Conservation (phyloP, 2,113 vertebrate species). For the Eurypyga helias region DNA sequence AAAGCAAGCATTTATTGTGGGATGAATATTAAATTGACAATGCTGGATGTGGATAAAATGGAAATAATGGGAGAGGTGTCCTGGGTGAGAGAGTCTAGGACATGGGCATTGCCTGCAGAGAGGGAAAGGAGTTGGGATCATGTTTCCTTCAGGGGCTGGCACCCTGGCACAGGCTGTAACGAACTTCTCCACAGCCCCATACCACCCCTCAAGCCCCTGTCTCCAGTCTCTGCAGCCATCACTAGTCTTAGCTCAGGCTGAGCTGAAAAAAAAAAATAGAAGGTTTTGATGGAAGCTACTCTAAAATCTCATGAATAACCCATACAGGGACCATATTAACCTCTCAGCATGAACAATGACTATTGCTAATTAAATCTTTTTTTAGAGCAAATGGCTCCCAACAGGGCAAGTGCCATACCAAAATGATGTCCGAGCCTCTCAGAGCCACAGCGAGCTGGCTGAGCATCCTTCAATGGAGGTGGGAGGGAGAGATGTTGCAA, state of each 20-base stretch:
- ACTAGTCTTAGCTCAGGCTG: background rate
- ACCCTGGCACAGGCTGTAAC: background rate
- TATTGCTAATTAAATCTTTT: background rate
- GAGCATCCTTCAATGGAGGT: background rate
- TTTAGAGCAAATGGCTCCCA: background rate
- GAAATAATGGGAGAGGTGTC: background rate
- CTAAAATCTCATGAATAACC: background rate
- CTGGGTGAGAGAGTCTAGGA: background rate
- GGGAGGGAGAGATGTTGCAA: background rate
- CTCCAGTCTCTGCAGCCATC: background rate
- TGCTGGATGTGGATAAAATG: background rate
- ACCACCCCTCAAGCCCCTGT: background rate
- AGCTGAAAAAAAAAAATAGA: background rate
- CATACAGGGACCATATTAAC: background rate
- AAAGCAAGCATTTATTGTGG: background rate
- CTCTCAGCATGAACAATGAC: background rate
- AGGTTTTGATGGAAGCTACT: background rate
- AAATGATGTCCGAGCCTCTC: background rate
- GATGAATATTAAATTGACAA: background rate
- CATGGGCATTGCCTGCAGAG: accelerated
- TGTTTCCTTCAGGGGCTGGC: background rate
- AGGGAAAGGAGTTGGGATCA: background rate
- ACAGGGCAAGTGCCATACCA: background rate
- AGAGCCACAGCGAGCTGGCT: accelerated
- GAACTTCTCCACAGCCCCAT: no score